Base-by-base conservation (phyloP, 2,888 invertebrate genomes). In the Ligdia adustata region DNA sequence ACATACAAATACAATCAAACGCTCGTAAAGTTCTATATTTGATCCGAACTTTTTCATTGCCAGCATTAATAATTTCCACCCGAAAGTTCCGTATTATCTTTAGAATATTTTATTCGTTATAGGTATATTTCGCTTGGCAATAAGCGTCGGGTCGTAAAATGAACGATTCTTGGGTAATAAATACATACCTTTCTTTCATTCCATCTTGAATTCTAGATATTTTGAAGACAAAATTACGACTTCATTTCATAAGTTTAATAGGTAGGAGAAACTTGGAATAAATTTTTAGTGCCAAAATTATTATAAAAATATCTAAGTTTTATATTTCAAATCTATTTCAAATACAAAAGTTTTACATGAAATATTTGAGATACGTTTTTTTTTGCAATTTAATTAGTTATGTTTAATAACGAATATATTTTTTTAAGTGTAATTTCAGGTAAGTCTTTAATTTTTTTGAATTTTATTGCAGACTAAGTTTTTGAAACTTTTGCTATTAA, bases 41-140 rank as follows among this genome's bases (percentile, higher is more conserved):
- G 35, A 50, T 38, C 51, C 34, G 50, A 60, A 61, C 51, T 61
- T 62, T 57, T 59, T 57, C 52, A 62, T 49, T 45, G 47, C 39
- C 41, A 35, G 38, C 51, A 55, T 60, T 55, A 57, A 57, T 59
- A 56, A 48, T 46, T 22, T 44, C 37, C 33, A 51, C 46, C 26
- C 54, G 58, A 62, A 62, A 57, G 55, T 51, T 53, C 34, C 39
- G 39, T 40, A 40, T 40, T 46, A 46, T 46, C 34, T 28, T 42
- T 37, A 12, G 37, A 48, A 48, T 48, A 48, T 48, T 47, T 42
- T 35, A 37, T 41, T 48, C 27, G 16, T 27, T 26, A 39, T 46
- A 34, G 27, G 33, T 31, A 41, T 47, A 47, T 47, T 47, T 47
- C 35, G 22, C 32, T 16, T 28, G 48, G 41, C 35, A 37, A 41